A percentile compares a stretch with the other conserved stretches of the same genome.
These are phyloP conservation scores for Mus minutoides DNA, from an alignment of 2,797 vertebrate species.

Conservation along the genomic window DNA sequence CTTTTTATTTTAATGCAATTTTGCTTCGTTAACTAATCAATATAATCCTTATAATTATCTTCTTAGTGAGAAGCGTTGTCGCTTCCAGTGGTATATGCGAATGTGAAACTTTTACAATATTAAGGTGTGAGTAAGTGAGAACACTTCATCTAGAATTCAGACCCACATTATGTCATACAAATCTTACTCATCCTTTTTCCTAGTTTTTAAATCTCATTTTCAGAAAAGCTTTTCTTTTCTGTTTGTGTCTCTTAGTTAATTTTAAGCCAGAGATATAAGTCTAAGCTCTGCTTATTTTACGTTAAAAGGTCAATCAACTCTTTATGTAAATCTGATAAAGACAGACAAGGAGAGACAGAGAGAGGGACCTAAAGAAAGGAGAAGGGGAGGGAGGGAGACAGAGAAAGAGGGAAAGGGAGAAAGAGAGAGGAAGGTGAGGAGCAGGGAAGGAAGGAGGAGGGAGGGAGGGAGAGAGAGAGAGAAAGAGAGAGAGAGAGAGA, in stretches of 20 bases:
- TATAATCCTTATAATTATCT: not conserved
- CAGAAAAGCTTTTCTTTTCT: not conserved
- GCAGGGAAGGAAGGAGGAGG: not conserved
- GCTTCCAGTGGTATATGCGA: not conserved
- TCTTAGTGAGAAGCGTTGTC: not conserved
- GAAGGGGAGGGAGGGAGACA: not conserved
- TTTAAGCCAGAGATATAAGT: not conserved
- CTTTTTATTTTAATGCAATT: constrained; percentile 5
- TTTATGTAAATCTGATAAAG: constrained; percentile 1
- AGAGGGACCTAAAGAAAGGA: not conserved
- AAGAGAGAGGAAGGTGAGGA: not conserved
- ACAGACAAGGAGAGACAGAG: not conserved
- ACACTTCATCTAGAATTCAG: not conserved
- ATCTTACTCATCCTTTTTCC: not conserved
- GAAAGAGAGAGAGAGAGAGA: not conserved
- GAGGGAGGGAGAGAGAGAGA: not conserved
- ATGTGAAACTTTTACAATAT: not conserved
- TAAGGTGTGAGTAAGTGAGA: not conserved
- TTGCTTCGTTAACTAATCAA: not conserved
- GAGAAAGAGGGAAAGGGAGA: too few relatives aligned
- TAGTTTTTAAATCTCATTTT: not conserved
- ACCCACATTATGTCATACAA: not conserved
- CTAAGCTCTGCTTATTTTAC: not conserved
- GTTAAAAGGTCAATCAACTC: constrained; percentile 11
- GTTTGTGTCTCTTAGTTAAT: not conserved